Base-by-base conservation (phyloP, 2,888 invertebrate genomes). In the Brachypterus glaber region DNA sequence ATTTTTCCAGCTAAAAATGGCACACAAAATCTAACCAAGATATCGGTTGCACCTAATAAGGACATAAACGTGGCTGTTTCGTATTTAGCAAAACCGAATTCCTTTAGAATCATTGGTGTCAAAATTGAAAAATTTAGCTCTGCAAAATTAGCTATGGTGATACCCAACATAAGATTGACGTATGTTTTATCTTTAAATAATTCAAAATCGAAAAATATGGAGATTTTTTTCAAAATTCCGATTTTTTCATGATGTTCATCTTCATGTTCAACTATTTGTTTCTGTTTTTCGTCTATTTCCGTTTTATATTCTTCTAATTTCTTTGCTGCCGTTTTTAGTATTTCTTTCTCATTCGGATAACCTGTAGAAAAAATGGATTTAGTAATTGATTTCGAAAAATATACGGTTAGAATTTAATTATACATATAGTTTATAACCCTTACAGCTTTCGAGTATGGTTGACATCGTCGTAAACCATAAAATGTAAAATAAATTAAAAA, bases 111-210 rank as follows among this genome's bases (percentile, higher is more conserved):
- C 45, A 82, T 81, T 1, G 83, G 82, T 0, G 81, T 82, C 33
- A 83, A 54, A 33, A 82, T 72, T 2, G 82, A 79, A 56, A 83
- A 83, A 57, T 83, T 83, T 4, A 82, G 51, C 59, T 83, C 83
- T 3, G 75, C 76, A 51, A 82, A 82, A 53, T 76, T 77, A 1
- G 81, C 81, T 25, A 82, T 64, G 1, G 79, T 82, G 32, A 82
- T 68, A 1, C 83, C 83, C 36, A 82, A 55, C 70, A 82, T 79
- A 9, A 82, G 65, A 51, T 79, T 82, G 2, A 82, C 71, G 50
- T 77, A 83, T 3, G 77, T 73, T 9, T 73, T 72, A 60, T 83
- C 82, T 48, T 74, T 74, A 37, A 83, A 59, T 33, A 83, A 67
- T 57, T 79, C 78, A 41, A 83, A 68, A 57, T 82, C 83, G 52